Evolutionary conservation across 53 echinoderm and acorn worm genomes (phyloP), one percentile per base, ranked within the genome.

Genomic region (Arbacia lixula): DNA sequence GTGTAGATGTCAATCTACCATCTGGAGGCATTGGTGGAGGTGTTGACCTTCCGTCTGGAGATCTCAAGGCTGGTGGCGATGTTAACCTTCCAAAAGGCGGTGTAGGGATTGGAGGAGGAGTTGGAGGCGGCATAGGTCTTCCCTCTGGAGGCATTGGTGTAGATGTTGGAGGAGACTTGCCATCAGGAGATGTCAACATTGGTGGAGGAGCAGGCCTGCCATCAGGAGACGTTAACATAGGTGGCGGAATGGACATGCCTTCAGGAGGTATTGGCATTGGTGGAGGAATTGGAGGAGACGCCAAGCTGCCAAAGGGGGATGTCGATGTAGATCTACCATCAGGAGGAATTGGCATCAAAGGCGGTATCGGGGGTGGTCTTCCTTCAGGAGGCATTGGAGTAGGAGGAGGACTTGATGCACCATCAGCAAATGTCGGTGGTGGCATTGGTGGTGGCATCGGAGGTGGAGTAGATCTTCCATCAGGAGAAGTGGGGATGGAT

Each of bases 1-100:
- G 83, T 28, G 87, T 74, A 43, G 92, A 87, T 85, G 71, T 87
- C 12, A 51, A 71, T 73, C 17, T 87, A 32, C 90, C 93, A 38
- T 64, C 72, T 53, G 90, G 76, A 34, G 89, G 46, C 35, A 79
- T 57, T 32, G 83, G 62, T 85, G 76, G 46, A 58, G 85, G 60
- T 3, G 38, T 20, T 22, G 72, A 61, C 24, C 19, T 89, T 63
- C 77, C 76, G 9, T 30, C 34, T n/a, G 75, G 75, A 2, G 35
- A 83, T 32, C 39, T 68, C 35, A 86, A 81, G 21, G 83, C 75
- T 57, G 85, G 35, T 42, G 77, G 78, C 5, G 86, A 57, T 29
- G 42, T 53, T 21, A 21, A 54, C 20, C 6, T 41, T 32, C 75
- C 75, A 32, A 53, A 51, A 34, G 72, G 57, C 17, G 66, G 50